Evolutionary conservation across 2,888 invertebrate genomes (phyloP).

Genomic region (Napeogenes inachia): DNA sequence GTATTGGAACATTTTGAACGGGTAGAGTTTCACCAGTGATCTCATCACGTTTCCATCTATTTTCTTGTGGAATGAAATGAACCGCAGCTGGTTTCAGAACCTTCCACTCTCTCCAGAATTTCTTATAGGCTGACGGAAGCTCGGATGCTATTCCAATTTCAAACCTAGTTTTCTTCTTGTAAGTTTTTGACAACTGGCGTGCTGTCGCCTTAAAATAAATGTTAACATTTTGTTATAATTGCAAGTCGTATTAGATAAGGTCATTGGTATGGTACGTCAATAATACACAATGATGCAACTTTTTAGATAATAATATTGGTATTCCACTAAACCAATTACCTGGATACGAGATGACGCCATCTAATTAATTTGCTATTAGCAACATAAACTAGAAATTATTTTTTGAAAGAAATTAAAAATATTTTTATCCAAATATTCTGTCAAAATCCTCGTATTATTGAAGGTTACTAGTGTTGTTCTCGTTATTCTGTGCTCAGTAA

Average conservation of each 20-base stretch:
- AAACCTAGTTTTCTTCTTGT: slow-evolving; percentile 73
- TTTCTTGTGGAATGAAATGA: slow-evolving; percentile 84
- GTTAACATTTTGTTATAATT: not conserved
- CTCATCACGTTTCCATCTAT: slow-evolving; percentile 84
- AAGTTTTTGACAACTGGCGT: slow-evolving; percentile 70
- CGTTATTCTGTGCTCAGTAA: too few species aligned
- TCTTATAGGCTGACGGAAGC: slow-evolving; percentile 88
- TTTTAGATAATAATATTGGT: slow-evolving; percentile 9
- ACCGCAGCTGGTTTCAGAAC: slow-evolving; percentile 79
- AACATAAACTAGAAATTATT: slow-evolving; percentile 35
- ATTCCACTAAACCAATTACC: slow-evolving; percentile 36
- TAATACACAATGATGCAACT: slow-evolving; percentile 40
- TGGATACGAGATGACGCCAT: slow-evolving; percentile 67
- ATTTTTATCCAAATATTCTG: slow-evolving; percentile 4
- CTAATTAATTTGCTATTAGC: slow-evolving; percentile 41
- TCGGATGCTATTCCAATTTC: slow-evolving; percentile 82
- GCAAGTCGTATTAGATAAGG: slow-evolving; percentile 31
- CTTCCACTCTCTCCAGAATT: slow-evolving; percentile 93
- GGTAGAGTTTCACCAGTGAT: slow-evolving; percentile 84
- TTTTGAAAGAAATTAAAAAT: slow-evolving; percentile 3
- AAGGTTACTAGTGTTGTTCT: slow-evolving; percentile 19
- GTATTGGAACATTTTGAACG: slow-evolving; percentile 86
- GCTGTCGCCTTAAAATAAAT: slow-evolving; percentile 53
- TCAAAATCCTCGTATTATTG: slow-evolving; percentile 4
- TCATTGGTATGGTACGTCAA: slow-evolving; percentile 34